These are phyloP conservation scores for Pachyrhynchus sulphureomaculatus DNA, from an alignment of 1,140 invertebrate species.

Conservation along the genomic window DNA sequence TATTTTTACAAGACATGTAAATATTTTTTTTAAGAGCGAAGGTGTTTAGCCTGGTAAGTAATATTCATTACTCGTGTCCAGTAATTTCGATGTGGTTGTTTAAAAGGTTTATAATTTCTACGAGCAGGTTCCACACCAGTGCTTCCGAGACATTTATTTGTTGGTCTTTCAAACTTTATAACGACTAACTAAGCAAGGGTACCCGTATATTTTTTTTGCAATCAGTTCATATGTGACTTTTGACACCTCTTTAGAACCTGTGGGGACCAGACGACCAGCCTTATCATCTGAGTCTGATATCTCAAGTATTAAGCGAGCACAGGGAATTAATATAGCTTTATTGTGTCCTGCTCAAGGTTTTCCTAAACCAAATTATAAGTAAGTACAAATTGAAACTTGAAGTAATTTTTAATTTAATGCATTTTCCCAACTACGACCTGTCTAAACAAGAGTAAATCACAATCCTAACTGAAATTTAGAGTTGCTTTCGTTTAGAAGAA, in stretches of 20 bases:
- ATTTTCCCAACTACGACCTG: neutral
- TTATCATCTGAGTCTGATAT: slow-evolving; percentile 63
- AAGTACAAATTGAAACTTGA: slow-evolving; percentile 20
- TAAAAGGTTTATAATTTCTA: too few species aligned
- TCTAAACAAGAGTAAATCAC: neutral
- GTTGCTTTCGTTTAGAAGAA: too few species aligned
- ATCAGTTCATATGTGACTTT: slow-evolving; percentile 37
- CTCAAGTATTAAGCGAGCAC: slow-evolving; percentile 54
- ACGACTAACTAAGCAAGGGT: slow-evolving; percentile 13
- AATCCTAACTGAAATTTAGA: too few species aligned
- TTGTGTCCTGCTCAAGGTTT: slow-evolving; percentile 58
- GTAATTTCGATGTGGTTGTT: too few species aligned
- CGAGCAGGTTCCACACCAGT: too few species aligned
- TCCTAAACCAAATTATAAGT: slow-evolving; percentile 61
- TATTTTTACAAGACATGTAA: too few species aligned
- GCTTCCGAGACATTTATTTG: too few species aligned
- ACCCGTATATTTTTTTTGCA: slow-evolving; percentile 27
- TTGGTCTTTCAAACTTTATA: too few species aligned
- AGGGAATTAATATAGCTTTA: slow-evolving; percentile 56
- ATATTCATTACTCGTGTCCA: too few species aligned
- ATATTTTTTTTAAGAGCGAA: too few species aligned
- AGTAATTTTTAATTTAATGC: neutral
- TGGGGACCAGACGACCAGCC: slow-evolving; percentile 67
- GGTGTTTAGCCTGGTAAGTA: too few species aligned
- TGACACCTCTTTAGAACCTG: slow-evolving; percentile 56